Percentiles rank a stretch among this genome's conserved stretches.
phyloP scores from a whole-genome alignment of 1,140 invertebrate genomes.

The Zophobas morio region DNA sequence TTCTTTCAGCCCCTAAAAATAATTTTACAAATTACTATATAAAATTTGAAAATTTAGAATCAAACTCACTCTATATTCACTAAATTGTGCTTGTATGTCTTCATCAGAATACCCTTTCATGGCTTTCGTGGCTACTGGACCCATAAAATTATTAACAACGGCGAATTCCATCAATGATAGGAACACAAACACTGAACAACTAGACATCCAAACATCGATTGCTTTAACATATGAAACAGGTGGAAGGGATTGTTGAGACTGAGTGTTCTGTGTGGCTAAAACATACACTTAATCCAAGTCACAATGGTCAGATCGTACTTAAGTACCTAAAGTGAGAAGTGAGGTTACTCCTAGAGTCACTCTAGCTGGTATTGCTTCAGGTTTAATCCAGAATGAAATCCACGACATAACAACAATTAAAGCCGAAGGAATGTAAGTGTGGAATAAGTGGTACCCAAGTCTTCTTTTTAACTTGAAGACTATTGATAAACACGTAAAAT shows the following conservation, averaged over 20 bases:
- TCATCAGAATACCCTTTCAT: constrained; percentile 94
- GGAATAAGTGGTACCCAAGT: constrained; percentile 91
- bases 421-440: constrained; percentile 92
- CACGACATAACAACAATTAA: constrained; percentile 94
- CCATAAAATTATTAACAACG: constrained; percentile 94
- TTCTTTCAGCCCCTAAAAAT: constrained; percentile 68
- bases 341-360: constrained; percentile 88
- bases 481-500: constrained; percentile 90
- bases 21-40: constrained; percentile 28
- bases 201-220: constrained; percentile 95
- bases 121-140: constrained; percentile 86
- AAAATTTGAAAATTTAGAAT: not conserved
- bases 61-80: constrained; percentile 80
- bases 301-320: no score
- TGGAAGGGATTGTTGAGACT: constrained; percentile 90
- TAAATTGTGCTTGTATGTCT: constrained; percentile 80
- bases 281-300: constrained; percentile 18
- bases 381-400: constrained; percentile 96
- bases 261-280: constrained; percentile 89
- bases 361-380: constrained; percentile 88
- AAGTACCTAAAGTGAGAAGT: constrained; percentile 82
- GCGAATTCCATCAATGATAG: constrained; percentile 94
- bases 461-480: constrained; percentile 86
- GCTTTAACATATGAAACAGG: constrained; percentile 94
- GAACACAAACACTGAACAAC: constrained; percentile 93